phyloP scores from a whole-genome alignment of 2,888 invertebrate species.

The Clanis bilineata region DNA sequence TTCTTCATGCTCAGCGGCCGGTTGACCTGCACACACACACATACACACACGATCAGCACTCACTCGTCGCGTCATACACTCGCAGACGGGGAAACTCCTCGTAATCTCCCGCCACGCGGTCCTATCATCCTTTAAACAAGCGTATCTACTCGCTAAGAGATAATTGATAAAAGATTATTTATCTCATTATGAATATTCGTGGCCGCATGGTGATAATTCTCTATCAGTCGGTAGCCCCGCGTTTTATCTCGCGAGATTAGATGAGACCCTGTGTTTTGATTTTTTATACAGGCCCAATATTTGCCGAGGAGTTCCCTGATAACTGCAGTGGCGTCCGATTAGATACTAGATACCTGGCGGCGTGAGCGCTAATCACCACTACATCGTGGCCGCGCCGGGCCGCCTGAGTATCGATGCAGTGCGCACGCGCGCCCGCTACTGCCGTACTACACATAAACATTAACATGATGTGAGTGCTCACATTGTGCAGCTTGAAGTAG shows the following conservation, averaged over 20 bases:
- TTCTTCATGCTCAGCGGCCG: conserved; percentile 99
- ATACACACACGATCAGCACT: conserved; percentile 17
- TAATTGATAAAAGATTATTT: conserved; percentile 83
- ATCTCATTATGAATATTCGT: conserved; percentile 82
- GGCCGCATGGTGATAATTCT: conserved; percentile 78
- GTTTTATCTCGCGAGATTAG: conserved; percentile 80
- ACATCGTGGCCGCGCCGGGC: not conserved
- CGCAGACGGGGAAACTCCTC: conserved; percentile 64
- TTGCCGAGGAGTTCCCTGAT: conserved; percentile 82
- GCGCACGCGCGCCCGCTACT: conserved; percentile 45
- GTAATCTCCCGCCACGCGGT: conserved; percentile 65
- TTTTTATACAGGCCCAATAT: conserved; percentile 77
- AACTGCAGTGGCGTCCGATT: conserved; percentile 64
- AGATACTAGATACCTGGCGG: conserved; percentile 74
- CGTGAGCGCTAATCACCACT: conserved; percentile 37
- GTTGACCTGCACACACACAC: conserved; percentile 86
- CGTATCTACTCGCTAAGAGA: conserved; percentile 76
- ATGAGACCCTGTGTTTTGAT: conserved; percentile 81
- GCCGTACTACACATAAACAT: conserved; percentile 3
- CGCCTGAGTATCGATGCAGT: conserved; percentile 19
- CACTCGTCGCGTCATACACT: conserved; percentile 21
- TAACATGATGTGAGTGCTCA: conserved; percentile 61
- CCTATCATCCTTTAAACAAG: conserved; percentile 80
- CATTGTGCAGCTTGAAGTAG: conserved; percentile 93
- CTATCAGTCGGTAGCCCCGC: conserved; percentile 81